A percentile compares a stretch with the other conserved stretches of the same genome.
Evolutionary conservation across 2,113 vertebrate genomes (phyloP).

Genomic region (Melozone crissalis): DNA sequence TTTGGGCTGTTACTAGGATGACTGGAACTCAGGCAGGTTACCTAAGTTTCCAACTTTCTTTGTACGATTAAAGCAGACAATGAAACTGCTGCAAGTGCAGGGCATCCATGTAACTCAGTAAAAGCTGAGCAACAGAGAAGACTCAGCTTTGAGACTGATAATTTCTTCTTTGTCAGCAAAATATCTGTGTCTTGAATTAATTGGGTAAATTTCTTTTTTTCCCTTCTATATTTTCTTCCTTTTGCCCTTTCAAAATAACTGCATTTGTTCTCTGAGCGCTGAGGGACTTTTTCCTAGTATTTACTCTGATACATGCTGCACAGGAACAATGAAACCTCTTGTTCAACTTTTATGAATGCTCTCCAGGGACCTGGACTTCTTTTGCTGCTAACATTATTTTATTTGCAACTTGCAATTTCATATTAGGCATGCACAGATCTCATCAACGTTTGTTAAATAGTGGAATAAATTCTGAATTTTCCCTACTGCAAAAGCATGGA

Average conservation of each 20-base stretch:
- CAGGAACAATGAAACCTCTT: constrained; percentile 21
- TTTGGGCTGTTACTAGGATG: constrained; percentile 43
- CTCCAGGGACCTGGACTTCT: background rate
- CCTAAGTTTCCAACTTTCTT: constrained; percentile 21
- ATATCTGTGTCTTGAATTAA: background rate
- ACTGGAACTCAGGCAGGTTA: constrained; percentile 33
- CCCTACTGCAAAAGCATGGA: background rate
- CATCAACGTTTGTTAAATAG: background rate
- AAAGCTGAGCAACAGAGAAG: background rate
- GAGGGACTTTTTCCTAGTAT: background rate
- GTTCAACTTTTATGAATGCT: background rate
- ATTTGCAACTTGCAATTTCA: background rate
- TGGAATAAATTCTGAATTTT: background rate
- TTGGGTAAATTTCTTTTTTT: background rate
- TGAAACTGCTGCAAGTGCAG: background rate
- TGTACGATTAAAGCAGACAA: background rate
- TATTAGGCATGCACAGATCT: background rate
- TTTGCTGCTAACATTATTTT: background rate
- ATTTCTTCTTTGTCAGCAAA: background rate
- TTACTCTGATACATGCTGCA: background rate
- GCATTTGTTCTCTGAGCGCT: background rate
- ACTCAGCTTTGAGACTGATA: background rate
- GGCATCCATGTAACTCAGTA: background rate
- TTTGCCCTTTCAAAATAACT: background rate
- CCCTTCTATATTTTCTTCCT: background rate